Evolutionary conservation across 2,797 vertebrate species (phyloP).

Genomic region (Nyctibius grandis): DNA sequence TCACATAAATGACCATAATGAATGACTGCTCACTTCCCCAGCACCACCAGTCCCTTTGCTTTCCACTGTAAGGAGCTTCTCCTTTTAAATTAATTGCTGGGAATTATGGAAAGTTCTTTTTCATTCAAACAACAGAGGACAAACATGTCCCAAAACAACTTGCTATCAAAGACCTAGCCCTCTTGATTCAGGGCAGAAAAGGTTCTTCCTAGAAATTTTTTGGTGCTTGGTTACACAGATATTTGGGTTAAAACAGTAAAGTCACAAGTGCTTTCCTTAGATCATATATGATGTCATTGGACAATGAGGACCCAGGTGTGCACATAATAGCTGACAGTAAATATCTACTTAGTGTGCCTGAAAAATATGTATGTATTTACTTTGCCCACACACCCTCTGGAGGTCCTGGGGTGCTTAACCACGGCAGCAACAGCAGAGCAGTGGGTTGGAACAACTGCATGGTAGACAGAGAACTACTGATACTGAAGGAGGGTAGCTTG

Average conservation of each 20-base stretch:
- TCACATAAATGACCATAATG: not conserved
- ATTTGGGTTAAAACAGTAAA: not conserved
- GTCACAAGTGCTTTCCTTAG: not conserved
- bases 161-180: not conserved
- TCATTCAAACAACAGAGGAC: not conserved
- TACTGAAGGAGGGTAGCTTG: not conserved
- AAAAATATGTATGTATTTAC: not conserved
- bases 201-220: not conserved
- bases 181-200: not conserved
- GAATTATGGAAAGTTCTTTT: not conserved
- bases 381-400: not conserved
- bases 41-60: not conserved
- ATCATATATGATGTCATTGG: not conserved
- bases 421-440: not conserved
- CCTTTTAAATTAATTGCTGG: not conserved
- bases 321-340: not conserved
- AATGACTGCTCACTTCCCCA: not conserved
- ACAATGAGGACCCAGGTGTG: not conserved
- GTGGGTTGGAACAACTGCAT: not conserved
- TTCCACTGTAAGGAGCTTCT: not conserved
- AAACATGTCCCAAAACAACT: not conserved
- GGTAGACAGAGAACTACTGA: not conserved
- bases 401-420: not conserved
- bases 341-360: not conserved
- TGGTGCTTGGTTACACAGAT: not conserved